Base-by-base conservation (phyloP, 2,888 invertebrate genomes). In the Rotaria magnacalcarata region DNA sequence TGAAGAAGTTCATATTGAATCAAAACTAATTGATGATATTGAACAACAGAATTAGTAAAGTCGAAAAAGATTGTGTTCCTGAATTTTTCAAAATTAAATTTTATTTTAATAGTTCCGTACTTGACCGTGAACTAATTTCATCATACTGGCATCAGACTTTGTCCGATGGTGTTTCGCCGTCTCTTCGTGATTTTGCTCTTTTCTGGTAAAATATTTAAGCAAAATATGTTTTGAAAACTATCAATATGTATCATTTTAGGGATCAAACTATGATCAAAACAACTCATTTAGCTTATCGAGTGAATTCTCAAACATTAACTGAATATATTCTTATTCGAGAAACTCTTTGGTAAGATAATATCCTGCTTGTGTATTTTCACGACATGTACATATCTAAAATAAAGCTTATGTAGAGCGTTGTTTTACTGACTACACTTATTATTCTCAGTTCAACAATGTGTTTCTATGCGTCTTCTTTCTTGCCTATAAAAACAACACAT, bases 301-400 rank as follows among this genome's bases (percentile, higher is more conserved):
- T 80, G 5, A 80, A 80, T 47, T 47, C 80, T 0, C 43, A 80
- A n/a, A 80, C 80, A 47, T 24, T 80, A 24, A 47, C 43, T n/a
- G 80, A 80, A 47, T 80, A 80, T n/a, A 80, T 80, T 80, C 43
- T 80, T 24, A 80, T 80, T 47, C 80, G 80, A n/a, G 80, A 80
- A 80, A 80, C 80, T 47, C 24, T 80, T 47, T 80, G 80, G 80
- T 80, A 80, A 14, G 47, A 80, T 34, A 34, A 34, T 34, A 34
- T 34, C 34, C 34, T 34, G 34, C 34, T 34, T 34, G 34, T 34
- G 1, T 34, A 34, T 34, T 34, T 34, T 34, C 34, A 34, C 34
- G 34, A 34, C 34, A 1, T 34, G 2, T 34, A 34, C 34, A 34
- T 34, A 34, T 34, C 34, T 34, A 34, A 34, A 34, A 34, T 34